phyloP scores from a whole-genome alignment of 2,888 invertebrate genomes.

The Halictus ligatus region DNA sequence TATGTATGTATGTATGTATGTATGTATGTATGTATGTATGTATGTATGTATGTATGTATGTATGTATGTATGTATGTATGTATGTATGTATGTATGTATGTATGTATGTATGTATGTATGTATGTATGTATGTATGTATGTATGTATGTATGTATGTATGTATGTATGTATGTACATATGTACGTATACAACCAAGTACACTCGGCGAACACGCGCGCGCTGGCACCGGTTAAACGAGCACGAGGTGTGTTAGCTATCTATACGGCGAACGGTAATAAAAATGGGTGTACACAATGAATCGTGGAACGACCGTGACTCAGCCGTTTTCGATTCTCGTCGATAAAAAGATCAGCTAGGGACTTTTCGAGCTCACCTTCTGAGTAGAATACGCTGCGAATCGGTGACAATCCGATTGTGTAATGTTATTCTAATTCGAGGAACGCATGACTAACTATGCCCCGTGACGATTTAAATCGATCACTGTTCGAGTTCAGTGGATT shows the following conservation, averaged over 20 bases:
- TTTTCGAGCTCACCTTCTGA: conserved; percentile 16
- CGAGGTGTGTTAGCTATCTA: neutral
- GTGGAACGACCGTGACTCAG: conserved; percentile 65
- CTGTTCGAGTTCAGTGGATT: conserved; percentile 32
- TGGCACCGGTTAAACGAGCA: neutral
- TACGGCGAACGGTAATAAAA: neutral
- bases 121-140: too few species aligned
- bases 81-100: too few species aligned
- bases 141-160: too few species aligned
- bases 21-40: too few species aligned
- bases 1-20: too few species aligned
- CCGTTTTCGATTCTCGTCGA: conserved; percentile 46
- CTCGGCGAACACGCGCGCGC: neutral
- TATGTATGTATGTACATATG: too few species aligned
- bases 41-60: too few species aligned
- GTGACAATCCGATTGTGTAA: conserved; percentile 38
- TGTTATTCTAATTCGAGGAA: conserved; percentile 19
- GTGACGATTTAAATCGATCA: conserved; percentile 22
- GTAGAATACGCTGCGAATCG: neutral
- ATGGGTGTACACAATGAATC: conserved; percentile 24
- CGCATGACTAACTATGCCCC: conserved; percentile 11
- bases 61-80: too few species aligned
- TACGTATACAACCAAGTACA: neutral
- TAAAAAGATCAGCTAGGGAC: conserved; percentile 40
- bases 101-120: too few species aligned